Base-by-base conservation (phyloP, 2,797 vertebrate genomes). In the Lemur catta region DNA sequence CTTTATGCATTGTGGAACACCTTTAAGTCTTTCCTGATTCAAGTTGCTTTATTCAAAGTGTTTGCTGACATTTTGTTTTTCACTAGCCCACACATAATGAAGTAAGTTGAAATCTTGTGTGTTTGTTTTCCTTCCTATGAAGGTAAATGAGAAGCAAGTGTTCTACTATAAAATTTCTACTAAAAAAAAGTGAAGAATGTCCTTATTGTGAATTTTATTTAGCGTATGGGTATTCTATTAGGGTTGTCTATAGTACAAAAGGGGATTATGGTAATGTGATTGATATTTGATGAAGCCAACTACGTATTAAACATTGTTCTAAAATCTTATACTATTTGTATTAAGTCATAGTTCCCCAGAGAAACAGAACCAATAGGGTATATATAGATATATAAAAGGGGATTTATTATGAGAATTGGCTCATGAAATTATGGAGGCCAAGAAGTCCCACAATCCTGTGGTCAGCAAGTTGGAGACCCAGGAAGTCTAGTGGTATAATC, bases 11-110 rank as follows among this genome's bases (percentile, higher is more conserved):
- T 99, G 48, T 98, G 98, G 98, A 96, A 96, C 81, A 98, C 97
- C 6, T 98, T 98, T 96, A 98, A 97, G 72, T 95, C 89, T 84
- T 82, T 95, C 20, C 95, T 99, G 65, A 94, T 98, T 92, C 97
- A 98, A 91, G 91, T 97, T 94, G 95, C 96, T 55, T 96, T 99
- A 91, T 97, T 99, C 93, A 98, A 98, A 98, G 94, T 98, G 74
- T 76, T 97, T 48, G 95, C 95, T 95, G 98, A 98, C 89, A 59
- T 98, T 95, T 96, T 98, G 61, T 95, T 96, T 71, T 98, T 99
- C 84, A 76, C 91, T 72, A 97, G 96, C 91, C 98, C 98, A 63
- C 97, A 98, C 84, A 97, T 98, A 94, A 98, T 98, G 94, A 98
- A 98, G 98, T 98, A 98, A 97, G 98, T 98, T 48, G 15, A 89